Conservation (phyloP, 1,140 invertebrate species). For the Cydia splendana region DNA sequence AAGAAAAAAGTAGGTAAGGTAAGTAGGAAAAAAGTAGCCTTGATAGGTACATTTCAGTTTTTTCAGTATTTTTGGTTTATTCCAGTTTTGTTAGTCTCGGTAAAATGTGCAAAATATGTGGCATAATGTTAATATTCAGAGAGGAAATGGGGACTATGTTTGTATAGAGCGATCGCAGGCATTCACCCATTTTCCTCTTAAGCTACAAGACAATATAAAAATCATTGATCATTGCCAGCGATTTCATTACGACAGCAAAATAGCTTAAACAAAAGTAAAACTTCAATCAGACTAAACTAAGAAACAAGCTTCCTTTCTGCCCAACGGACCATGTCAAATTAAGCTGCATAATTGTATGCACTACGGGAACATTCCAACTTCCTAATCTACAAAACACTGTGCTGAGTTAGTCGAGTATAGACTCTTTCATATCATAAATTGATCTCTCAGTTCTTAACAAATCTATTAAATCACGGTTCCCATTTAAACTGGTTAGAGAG, state of each 20-base stretch:
- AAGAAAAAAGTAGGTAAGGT: too few relatives aligned
- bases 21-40: too few relatives aligned
- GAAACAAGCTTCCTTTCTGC: neutral
- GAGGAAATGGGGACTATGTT: too few relatives aligned
- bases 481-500: neutral
- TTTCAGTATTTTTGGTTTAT: too few relatives aligned
- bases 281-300: neutral
- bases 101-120: too few relatives aligned
- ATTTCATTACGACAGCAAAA: neutral
- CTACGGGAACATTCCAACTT: neutral
- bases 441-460: neutral
- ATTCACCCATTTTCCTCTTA: too few relatives aligned
- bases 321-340: neutral
- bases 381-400: neutral
- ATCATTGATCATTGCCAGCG: too few relatives aligned
- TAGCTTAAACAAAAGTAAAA: neutral
- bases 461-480: neutral
- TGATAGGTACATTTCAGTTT: too few relatives aligned
- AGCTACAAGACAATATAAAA: too few relatives aligned
- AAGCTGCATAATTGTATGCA: constrained; percentile 3
- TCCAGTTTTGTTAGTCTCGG: too few relatives aligned
- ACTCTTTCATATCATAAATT: neutral
- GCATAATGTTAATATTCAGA: too few relatives aligned
- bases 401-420: neutral
- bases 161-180: too few relatives aligned